These are phyloP conservation scores for Cryptotermes secundus DNA, from an alignment of 1,140 invertebrate genomes.

Conservation along the genomic window DNA sequence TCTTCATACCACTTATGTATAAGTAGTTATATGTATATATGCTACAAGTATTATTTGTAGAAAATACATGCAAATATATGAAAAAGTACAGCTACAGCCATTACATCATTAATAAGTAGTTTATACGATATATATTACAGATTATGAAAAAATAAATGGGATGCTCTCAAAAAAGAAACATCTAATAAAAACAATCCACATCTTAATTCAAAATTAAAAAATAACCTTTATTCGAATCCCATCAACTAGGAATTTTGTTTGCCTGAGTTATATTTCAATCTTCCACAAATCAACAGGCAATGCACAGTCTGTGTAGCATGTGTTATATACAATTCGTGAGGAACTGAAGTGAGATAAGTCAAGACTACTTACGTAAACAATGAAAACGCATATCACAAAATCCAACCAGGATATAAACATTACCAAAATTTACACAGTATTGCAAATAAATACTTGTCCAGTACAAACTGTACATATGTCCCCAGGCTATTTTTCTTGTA, in stretches of 20 bases:
- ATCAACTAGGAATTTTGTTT: constrained; percentile 3
- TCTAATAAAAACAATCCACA: constrained; percentile 25
- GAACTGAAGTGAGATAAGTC: background rate
- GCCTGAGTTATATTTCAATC: background rate
- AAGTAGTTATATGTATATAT: constrained; percentile 23
- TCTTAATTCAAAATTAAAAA: constrained; percentile 28
- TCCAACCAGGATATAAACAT: background rate
- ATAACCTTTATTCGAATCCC: background rate
- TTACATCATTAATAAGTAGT: constrained; percentile 29
- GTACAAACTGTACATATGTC: background rate
- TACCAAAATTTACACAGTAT: constrained; percentile 2
- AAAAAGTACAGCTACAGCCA: constrained; percentile 29
- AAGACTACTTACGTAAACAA: background rate
- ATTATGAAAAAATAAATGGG: constrained; percentile 23
- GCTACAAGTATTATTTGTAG: constrained; percentile 25
- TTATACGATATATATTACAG: constrained; percentile 30
- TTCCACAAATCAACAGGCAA: background rate
- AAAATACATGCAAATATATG: constrained; percentile 31
- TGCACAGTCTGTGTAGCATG: background rate
- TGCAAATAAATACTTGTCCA: background rate
- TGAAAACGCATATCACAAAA: background rate
- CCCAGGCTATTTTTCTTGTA: background rate
- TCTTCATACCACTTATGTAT: constrained; percentile 10
- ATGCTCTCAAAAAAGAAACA: background rate
- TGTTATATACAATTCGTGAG: background rate